Evolutionary conservation across 2,888 invertebrate genomes (phyloP), one percentile per base, ranked within the genome.

Genomic region (Phragmatobia fuliginosa): DNA sequence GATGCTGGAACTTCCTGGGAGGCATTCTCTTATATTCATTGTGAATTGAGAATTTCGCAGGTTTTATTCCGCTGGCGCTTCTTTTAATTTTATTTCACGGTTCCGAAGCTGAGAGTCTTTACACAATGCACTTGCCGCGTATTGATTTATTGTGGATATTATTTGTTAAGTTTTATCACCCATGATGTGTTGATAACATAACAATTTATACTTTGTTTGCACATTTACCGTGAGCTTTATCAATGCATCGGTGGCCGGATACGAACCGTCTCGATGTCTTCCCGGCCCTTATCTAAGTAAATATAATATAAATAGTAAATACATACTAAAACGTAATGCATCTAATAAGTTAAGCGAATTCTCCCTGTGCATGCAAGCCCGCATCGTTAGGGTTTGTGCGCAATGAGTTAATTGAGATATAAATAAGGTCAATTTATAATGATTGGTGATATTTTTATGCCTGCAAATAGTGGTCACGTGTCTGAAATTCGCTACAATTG

Each of bases 391-490:
- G 86, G 86, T 87, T 56, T 78, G 79, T 81, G 83, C 85, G 86
- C 86, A 88, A 91, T 85, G 89, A 87, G 91, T 93, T 94, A 94
- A 95, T 94, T 92, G 92, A 82, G 82, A 84, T 87, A 89, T 92
- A 93, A 94, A 93, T 92, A 92, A 91, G 87, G 85, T 85, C 85
- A 88, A 89, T 86, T 84, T 85, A 90, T 90, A 86, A 89, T 87
- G 83, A 80, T 87, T 88, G 90, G 88, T 89, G 91, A 91, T 91
- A 89, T 84, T 87, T 90, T 92, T 88, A 90, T 85, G 86, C 87
- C 84, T 82, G 84, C 90, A 91, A 94, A 94, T 93, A 92, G 90
- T 86, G 94, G 94, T 94, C 94, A 94, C 94, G 94, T 94, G 94
- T 71, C 89, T 81, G 75, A 81, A 88, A 92, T 93, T 92, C 91